A percentile compares a stretch with the other conserved stretches of the same genome.
phyloP scores from a whole-genome alignment of 1,140 invertebrate genomes.

The Drosophila pachea region DNA sequence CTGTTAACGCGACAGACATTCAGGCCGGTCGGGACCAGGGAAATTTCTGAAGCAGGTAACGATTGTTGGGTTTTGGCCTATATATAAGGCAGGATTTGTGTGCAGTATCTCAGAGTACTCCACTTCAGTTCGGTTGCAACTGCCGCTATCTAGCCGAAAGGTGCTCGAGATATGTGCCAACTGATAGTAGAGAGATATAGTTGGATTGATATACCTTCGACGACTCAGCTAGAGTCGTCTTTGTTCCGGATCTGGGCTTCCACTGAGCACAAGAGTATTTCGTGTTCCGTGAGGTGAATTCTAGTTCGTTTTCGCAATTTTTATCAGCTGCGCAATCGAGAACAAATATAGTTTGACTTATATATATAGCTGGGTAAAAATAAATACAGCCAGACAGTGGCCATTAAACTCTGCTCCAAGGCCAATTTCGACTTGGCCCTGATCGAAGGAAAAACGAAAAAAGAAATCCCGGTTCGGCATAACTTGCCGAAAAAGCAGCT shows the following conservation, averaged over 20 bases:
- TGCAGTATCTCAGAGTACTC: too few species aligned
- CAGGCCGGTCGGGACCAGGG: not conserved
- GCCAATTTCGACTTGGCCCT: slow-evolving; percentile 42
- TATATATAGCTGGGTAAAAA: not conserved
- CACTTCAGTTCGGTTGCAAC: too few species aligned
- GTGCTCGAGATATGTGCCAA: too few species aligned
- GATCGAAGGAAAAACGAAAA: slow-evolving; percentile 19
- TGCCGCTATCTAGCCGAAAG: too few species aligned
- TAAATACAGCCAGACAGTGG: slow-evolving; percentile 4
- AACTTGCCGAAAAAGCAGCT: not conserved
- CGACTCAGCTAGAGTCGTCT: too few species aligned
- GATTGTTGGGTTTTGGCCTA: too few species aligned
- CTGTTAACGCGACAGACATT: not conserved
- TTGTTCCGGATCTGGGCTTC: not conserved
- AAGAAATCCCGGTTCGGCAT: slow-evolving; percentile 37
- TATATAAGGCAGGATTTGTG: too few species aligned
- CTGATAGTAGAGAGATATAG: too few species aligned
- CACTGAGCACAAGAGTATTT: not conserved
- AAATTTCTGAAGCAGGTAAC: not conserved
- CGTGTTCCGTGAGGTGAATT: not conserved
- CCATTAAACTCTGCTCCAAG: slow-evolving; percentile 19
- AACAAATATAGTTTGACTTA: not conserved
- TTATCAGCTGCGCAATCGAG: slow-evolving; percentile 3
- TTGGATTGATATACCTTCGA: too few species aligned
- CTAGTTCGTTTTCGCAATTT: not conserved